Conservation (phyloP, 2,797 vertebrate genomes). For the Scolopax rusticola region DNA sequence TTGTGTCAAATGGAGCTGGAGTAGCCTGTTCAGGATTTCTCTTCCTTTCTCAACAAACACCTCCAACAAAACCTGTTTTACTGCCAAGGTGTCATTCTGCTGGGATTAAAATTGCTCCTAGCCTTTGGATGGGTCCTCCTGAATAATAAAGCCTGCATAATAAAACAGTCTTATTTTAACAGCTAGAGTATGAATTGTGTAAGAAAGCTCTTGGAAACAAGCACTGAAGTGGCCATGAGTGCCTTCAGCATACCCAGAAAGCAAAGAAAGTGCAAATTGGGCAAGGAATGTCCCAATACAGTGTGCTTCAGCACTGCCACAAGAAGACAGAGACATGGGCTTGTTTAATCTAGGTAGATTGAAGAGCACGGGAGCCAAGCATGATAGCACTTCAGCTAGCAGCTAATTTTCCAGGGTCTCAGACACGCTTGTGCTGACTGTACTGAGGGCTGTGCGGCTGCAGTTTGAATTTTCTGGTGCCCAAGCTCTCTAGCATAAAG, state of each 20-base stretch:
- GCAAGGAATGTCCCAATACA: not conserved
- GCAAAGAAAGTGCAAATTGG: not conserved
- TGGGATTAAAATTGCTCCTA: constrained; percentile 6
- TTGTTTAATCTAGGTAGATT: not conserved
- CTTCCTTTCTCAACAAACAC: not conserved
- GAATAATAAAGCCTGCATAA: not conserved
- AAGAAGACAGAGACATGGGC: not conserved
- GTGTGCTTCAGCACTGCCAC: no score
- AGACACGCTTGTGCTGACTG: not conserved
- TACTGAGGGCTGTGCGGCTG: not conserved
- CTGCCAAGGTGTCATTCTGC: not conserved
- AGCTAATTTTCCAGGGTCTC: not conserved
- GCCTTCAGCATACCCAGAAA: not conserved
- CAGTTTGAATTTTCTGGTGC: not conserved
- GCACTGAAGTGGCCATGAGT: not conserved
- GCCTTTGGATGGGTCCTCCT: not conserved
- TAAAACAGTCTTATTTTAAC: constrained; percentile 52
- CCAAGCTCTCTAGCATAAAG: constrained; percentile 21
- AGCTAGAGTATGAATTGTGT: not conserved
- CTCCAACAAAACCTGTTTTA: not conserved
- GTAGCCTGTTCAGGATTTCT: not conserved
- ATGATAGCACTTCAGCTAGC: not conserved
- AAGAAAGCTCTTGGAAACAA: constrained; percentile 15
- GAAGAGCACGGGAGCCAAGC: not conserved
- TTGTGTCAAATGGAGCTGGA: not conserved